Conservation (phyloP, 30 jellyfish, hydroid and myxozoan genomes). For the Rhopilema esculentum region DNA sequence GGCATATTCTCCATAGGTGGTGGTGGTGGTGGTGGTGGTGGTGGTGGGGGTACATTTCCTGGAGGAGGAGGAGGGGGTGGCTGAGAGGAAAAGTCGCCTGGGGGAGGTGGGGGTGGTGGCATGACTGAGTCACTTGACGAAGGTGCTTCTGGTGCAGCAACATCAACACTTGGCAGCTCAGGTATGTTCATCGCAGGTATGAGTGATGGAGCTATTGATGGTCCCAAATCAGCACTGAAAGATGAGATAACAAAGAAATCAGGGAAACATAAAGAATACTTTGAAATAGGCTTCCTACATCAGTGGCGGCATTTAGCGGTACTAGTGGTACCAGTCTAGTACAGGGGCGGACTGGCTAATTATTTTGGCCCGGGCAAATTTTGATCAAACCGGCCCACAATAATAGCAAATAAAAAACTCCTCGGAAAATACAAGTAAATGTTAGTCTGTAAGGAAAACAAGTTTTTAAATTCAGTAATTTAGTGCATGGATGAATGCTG, state of each 20-base stretch:
- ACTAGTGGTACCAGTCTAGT: too few species aligned
- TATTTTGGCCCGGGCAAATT: too few species aligned
- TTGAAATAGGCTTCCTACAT: too few species aligned
- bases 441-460: too few species aligned
- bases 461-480: too few species aligned
- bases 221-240: slow-evolving; percentile 94
- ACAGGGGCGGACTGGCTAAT: too few species aligned
- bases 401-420: too few species aligned
- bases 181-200: slow-evolving; percentile 88
- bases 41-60: slow-evolving; percentile 60
- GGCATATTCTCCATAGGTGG: slow-evolving; percentile 13
- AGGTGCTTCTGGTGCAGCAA: slow-evolving; percentile 50
- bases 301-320: too few species aligned
- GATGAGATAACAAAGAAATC: background rate
- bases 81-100: slow-evolving; percentile 79
- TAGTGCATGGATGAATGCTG: too few species aligned
- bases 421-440: too few species aligned
- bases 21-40: slow-evolving; percentile 69
- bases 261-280: too few species aligned
- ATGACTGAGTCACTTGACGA: slow-evolving; percentile 56
- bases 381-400: too few species aligned
- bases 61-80: slow-evolving; percentile 82
- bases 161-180: slow-evolving; percentile 86
- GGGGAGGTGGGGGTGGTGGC: slow-evolving; percentile 93
- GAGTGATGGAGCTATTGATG: slow-evolving; percentile 96